phyloP scores from a whole-genome alignment of 2,888 invertebrate genomes.

The Catonia carolina region DNA sequence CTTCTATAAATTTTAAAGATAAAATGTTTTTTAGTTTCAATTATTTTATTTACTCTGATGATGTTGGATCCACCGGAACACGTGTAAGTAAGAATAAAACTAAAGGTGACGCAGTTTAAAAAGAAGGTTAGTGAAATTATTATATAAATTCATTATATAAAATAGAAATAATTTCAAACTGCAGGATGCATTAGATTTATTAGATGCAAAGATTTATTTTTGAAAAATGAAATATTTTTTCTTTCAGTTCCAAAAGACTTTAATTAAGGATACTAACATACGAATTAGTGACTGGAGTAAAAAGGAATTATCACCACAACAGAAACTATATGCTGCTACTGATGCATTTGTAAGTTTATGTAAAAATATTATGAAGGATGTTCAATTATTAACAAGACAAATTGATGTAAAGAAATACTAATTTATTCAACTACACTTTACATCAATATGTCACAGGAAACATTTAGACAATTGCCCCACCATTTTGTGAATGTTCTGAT shows the following conservation, averaged over 20 bases:
- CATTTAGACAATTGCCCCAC: background rate
- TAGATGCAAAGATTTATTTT: background rate
- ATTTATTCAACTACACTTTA: no score
- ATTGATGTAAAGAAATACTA: no score
- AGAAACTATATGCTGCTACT: constrained; percentile 41
- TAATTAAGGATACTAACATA: constrained; percentile 26
- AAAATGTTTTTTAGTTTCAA: no score
- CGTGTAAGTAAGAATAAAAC: no score
- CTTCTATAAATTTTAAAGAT: no score
- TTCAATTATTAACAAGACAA: constrained; percentile 10
- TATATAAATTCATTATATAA: no score
- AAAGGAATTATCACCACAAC: constrained; percentile 20
- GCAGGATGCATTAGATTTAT: background rate
- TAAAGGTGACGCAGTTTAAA: no score
- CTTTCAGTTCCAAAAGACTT: constrained; percentile 25
- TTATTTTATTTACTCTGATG: no score
- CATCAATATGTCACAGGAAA: background rate
- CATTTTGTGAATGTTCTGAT: background rate
- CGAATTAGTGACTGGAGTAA: constrained; percentile 29
- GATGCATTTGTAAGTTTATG: constrained; percentile 56
- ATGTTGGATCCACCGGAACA: no score
- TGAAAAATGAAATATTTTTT: constrained; percentile 7
- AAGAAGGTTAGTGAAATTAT: no score
- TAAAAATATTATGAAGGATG: background rate
- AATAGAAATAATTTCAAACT: no score